These are phyloP conservation scores for Eurypyga helias DNA, from an alignment of 2,113 vertebrate species.

Conservation along the genomic window DNA sequence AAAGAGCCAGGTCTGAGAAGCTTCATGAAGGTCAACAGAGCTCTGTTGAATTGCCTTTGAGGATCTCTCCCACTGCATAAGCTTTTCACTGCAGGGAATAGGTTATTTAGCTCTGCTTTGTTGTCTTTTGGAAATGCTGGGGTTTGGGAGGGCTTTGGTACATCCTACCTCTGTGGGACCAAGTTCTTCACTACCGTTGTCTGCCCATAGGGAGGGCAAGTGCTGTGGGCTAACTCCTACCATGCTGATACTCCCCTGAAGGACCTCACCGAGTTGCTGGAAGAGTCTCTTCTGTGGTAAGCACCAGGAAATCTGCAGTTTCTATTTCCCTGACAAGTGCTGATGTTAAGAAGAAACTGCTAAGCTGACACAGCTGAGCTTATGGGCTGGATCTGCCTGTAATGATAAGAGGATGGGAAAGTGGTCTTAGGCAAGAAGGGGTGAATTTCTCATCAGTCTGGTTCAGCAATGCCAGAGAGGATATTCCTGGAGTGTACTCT, in stretches of 20 bases:
- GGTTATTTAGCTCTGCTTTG: not conserved
- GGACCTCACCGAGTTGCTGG: accelerated
- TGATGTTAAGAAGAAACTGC: not conserved
- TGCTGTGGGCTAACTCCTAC: not conserved
- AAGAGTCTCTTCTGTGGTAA: not conserved
- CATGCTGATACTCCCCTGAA: not conserved
- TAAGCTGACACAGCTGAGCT: not conserved
- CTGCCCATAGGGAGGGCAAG: not conserved
- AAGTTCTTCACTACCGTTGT: not conserved
- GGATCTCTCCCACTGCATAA: not conserved
- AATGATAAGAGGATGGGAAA: constrained; percentile 5
- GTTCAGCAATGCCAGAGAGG: not conserved
- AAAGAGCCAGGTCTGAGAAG: not conserved
- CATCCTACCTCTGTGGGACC: not conserved
- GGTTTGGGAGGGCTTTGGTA: not conserved
- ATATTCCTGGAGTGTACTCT: not conserved
- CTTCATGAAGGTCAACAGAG: not conserved
- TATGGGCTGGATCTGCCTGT: not conserved
- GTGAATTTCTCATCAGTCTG: not conserved
- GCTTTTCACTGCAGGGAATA: not conserved
- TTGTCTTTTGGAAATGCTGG: not conserved
- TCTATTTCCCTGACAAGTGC: not conserved
- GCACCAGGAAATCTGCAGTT: not conserved
- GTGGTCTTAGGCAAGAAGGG: not conserved
- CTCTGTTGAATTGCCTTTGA: not conserved